Evolutionary conservation across 2,888 invertebrate species (phyloP).

Genomic region (Lacanobia oleracea): DNA sequence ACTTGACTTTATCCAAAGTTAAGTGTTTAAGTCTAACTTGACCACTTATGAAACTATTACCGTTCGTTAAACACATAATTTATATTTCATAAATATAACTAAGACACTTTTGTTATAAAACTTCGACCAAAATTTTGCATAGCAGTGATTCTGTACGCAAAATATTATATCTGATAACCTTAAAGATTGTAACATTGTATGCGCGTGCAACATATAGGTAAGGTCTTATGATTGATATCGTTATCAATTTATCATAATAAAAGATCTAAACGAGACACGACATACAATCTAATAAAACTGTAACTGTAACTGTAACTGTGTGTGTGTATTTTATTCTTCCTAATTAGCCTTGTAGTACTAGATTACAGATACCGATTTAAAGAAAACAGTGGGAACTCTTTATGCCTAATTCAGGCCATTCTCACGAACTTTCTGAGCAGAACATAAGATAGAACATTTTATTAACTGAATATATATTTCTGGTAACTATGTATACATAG

Average conservation of each 20-base stretch:
- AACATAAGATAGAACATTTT: too few relatives aligned
- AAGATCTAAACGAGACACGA: slow-evolving; percentile 28
- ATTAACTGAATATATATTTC: too few relatives aligned
- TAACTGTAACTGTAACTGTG: too few relatives aligned
- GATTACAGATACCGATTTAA: neutral
- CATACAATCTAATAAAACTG: slow-evolving; percentile 18
- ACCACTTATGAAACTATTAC: neutral
- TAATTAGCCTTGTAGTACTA: slow-evolving; percentile 1
- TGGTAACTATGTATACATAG: too few relatives aligned
- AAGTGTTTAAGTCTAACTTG: neutral
- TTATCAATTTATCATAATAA: slow-evolving; percentile 5
- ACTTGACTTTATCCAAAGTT: neutral
- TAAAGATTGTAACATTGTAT: neutral
- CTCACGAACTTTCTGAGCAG: too few relatives aligned
- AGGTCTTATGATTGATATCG: slow-evolving; percentile 15
- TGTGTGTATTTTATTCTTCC: neutral
- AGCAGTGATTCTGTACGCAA: neutral
- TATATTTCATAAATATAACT: too few relatives aligned
- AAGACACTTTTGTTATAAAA: too few relatives aligned
- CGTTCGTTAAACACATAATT: too few relatives aligned
- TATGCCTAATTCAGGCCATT: too few relatives aligned
- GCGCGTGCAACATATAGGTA: neutral
- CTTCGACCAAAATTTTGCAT: neutral
- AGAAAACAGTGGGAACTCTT: too few relatives aligned
- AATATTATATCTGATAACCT: neutral